phyloP scores from a whole-genome alignment of 2,888 invertebrate genomes.

The Uloborus plumipes region DNA sequence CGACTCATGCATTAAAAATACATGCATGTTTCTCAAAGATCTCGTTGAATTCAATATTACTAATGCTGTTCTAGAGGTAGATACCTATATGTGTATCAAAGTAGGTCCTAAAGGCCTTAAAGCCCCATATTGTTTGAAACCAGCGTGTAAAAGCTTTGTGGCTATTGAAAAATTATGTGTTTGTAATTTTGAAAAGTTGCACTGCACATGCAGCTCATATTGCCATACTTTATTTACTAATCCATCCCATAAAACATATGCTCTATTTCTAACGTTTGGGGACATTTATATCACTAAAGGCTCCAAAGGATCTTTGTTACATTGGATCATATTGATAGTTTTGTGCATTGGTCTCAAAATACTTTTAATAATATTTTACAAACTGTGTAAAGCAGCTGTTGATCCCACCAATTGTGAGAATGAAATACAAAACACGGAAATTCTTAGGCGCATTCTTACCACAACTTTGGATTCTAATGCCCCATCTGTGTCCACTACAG shows the following conservation, averaged over 20 bases:
- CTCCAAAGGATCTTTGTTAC: slow-evolving; percentile 31
- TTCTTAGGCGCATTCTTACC: slow-evolving; percentile 42
- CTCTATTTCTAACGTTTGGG: slow-evolving; percentile 47
- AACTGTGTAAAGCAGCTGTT: slow-evolving; percentile 38
- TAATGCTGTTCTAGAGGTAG: slow-evolving; percentile 36
- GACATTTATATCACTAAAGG: slow-evolving; percentile 40
- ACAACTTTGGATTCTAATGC: slow-evolving; percentile 22
- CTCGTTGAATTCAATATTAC: slow-evolving; percentile 44
- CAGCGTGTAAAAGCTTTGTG: slow-evolving; percentile 49
- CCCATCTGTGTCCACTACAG: slow-evolving; percentile 9
- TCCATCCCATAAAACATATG: slow-evolving; percentile 41
- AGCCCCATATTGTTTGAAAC: slow-evolving; percentile 48
- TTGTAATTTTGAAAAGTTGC: slow-evolving; percentile 26
- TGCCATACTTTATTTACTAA: slow-evolving; percentile 32
- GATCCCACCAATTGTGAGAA: slow-evolving; percentile 29
- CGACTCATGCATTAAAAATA: slow-evolving; percentile 26
- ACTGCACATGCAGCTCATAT: slow-evolving; percentile 43
- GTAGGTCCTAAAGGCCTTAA: slow-evolving; percentile 31
- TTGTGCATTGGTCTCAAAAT: slow-evolving; percentile 41
- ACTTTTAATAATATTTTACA: slow-evolving; percentile 42
- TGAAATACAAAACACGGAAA: slow-evolving; percentile 37
- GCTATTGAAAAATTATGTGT: slow-evolving; percentile 47
- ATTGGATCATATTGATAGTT: slow-evolving; percentile 37
- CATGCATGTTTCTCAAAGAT: slow-evolving; percentile 42
- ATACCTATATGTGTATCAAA: slow-evolving; percentile 43